These are phyloP conservation scores for Brachirus orientalis DNA, from an alignment of 2,113 vertebrate species.

Conservation along the genomic window DNA sequence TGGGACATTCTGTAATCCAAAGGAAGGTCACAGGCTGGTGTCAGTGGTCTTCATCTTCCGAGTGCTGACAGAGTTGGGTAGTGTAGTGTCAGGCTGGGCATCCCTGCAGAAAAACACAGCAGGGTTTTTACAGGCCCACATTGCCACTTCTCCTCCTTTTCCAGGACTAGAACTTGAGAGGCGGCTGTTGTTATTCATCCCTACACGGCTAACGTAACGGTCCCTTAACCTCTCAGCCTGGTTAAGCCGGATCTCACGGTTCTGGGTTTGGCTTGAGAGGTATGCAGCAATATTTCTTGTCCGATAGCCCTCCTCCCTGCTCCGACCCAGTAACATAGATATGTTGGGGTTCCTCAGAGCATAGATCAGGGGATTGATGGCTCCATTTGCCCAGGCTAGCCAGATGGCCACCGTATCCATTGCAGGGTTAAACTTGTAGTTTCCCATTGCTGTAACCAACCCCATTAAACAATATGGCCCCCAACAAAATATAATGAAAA, in stretches of 20 bases:
- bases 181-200: slow-evolving; percentile 71
- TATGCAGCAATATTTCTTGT: slow-evolving; percentile 86
- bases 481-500: slow-evolving; percentile 93
- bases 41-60: slow-evolving; percentile 77
- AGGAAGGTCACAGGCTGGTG: slow-evolving; percentile 85
- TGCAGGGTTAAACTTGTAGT: slow-evolving; percentile 84
- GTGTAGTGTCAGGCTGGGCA: slow-evolving; percentile 75
- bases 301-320: slow-evolving; percentile 91
- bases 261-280: slow-evolving; percentile 78
- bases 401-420: slow-evolving; percentile 90
- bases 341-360: slow-evolving; percentile 93
- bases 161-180: slow-evolving; percentile 81
- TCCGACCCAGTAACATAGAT: slow-evolving; percentile 88
- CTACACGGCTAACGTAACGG: slow-evolving; percentile 77
- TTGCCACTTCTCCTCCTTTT: slow-evolving; percentile 83
- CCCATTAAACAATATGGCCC: slow-evolving; percentile 93
- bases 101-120: slow-evolving; percentile 92
- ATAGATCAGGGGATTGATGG: slow-evolving; percentile 95
- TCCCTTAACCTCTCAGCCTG: slow-evolving; percentile 80
- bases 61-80: slow-evolving; percentile 54
- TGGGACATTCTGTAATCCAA: not conserved
- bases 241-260: slow-evolving; percentile 58
- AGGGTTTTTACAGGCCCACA: slow-evolving; percentile 95
- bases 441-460: slow-evolving; percentile 83
- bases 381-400: slow-evolving; percentile 95